Evolutionary conservation across 2,888 invertebrate species (phyloP), one percentile per base, ranked within the genome.

Genomic region (Drosophila bunnanda): DNA sequence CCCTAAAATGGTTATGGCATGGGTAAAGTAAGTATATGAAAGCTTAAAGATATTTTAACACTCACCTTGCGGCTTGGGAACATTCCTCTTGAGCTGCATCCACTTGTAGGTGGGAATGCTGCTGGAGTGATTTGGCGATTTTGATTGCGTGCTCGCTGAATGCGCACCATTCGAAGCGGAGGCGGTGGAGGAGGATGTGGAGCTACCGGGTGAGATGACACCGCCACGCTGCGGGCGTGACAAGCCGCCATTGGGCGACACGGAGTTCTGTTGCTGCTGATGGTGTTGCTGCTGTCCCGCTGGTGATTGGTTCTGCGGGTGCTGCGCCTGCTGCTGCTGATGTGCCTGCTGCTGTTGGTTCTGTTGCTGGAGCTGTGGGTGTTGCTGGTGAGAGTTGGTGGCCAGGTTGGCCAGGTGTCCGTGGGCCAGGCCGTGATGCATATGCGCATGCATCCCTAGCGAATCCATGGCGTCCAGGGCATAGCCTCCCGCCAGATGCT

Each of bases 61-160:
- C 95, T 94, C 92, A 97, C 98, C 96, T 92, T 96, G 94, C 84
- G 98, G 97, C 93, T 98, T 98, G 55, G 98, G 98, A 80, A 98
- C 96, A 93, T 98, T 98, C 92, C 99, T 94, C 93, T 99, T 99
- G 89, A 99, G 97, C 93, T 98, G 98, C 99, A 99, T 99, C 99
- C 99, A 99, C 93, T 99, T 98, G 93, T 98, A 99, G 0, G 98
- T 98, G 28, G 98, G 98, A 72, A 97, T 82, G 79, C 87, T 92
- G 66, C 78, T 77, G 25, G 88, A 76, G 32, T 91, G 91, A 78
- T 89, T 91, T 54, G 92, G 92, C 32, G 92, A 92, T 79, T 92
- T 91, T 53, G 90, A 82, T 77, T 90, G 91, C 43, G 86, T 60
- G 73, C 65, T 79, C 4, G 82, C 41, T 64, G 79, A 76, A 65